Evolutionary conservation across 2,113 vertebrate genomes (phyloP).

Genomic region (Atrichornis clamosus): DNA sequence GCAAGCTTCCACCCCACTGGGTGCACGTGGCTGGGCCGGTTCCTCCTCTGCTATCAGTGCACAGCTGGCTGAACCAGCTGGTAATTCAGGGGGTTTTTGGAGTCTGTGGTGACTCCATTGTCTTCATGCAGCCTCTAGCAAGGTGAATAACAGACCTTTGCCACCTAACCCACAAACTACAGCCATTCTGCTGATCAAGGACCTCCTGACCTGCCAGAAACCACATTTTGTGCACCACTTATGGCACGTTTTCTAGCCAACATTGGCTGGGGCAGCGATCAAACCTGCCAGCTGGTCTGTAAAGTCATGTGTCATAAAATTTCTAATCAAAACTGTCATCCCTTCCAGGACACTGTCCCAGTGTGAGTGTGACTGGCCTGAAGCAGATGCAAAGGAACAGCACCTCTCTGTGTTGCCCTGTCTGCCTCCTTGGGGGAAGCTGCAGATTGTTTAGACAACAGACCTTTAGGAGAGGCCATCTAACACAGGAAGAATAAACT

Average conservation of each 20-base stretch:
- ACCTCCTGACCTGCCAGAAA: background rate
- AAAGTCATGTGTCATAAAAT: background rate
- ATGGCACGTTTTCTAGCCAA: background rate
- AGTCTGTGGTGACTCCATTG: background rate
- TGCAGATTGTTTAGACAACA: background rate
- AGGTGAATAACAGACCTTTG: background rate
- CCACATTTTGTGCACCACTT: background rate
- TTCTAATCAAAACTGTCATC: background rate
- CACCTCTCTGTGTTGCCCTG: background rate
- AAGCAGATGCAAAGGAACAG: background rate
- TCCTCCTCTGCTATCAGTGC: background rate
- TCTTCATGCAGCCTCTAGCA: background rate
- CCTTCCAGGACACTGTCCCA: background rate
- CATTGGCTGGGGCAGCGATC: background rate
- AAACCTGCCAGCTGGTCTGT: background rate
- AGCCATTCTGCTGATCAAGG: background rate
- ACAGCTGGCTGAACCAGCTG: background rate
- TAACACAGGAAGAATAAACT: background rate
- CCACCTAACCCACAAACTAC: background rate
- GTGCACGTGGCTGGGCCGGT: background rate
- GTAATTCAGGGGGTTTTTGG: accelerated
- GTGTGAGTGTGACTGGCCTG: background rate
- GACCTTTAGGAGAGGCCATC: background rate
- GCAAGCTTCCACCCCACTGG: background rate
- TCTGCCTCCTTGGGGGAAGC: background rate